phyloP scores from a whole-genome alignment of 1,140 invertebrate species.

The Aplysia californica region DNA sequence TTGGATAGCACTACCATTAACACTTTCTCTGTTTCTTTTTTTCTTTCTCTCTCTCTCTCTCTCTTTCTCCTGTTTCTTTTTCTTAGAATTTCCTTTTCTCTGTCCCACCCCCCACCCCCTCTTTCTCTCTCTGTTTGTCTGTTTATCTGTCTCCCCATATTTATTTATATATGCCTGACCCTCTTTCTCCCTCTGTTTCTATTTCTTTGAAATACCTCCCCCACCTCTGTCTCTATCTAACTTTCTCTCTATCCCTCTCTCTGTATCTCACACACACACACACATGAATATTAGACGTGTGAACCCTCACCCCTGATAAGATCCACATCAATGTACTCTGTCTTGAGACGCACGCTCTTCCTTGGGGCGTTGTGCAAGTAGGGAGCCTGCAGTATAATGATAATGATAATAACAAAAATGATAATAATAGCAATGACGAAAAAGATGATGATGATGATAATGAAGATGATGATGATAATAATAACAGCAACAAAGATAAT shows the following conservation, averaged over 20 bases:
- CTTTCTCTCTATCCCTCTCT: not conserved
- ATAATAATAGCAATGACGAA: not conserved
- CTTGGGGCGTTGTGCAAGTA: constrained; percentile 81
- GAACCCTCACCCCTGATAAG: constrained; percentile 80
- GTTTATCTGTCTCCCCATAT: too few species aligned
- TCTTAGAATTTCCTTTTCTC: not conserved
- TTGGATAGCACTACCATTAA: not conserved
- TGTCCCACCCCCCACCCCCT: not conserved
- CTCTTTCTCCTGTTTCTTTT: not conserved
- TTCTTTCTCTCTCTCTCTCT: not conserved
- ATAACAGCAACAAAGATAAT: too few species aligned
- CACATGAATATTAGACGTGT: too few species aligned
- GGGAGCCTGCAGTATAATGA: not conserved
- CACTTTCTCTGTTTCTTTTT: not conserved
- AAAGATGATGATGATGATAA: not conserved
- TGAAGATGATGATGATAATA: too few species aligned
- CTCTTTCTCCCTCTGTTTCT: not conserved
- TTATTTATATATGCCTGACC: not conserved
- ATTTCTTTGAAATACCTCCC: not conserved
- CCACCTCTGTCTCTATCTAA: not conserved
- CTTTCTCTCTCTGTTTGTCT: too few species aligned
- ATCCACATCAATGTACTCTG: constrained; percentile 95
- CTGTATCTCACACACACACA: too few species aligned
- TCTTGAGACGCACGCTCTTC: constrained; percentile 87
- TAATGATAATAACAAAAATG: not conserved